Conservation (phyloP, 2,888 invertebrate species). For the Phengaris alcon region DNA sequence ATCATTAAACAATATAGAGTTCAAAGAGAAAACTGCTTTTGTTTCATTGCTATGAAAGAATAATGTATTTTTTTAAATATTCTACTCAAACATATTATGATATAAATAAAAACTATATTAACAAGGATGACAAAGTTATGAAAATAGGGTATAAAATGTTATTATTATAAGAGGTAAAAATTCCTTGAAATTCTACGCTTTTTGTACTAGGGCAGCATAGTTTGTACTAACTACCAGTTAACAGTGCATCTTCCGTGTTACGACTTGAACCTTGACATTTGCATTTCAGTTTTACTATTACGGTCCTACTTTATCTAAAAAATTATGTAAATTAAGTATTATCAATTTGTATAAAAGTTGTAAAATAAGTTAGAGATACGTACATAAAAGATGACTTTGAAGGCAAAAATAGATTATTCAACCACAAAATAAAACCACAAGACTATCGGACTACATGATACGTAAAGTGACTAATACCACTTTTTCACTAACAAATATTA, state of each 20-base stretch:
- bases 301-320: neutral
- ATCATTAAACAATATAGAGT: conserved; percentile 11
- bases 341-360: conserved; percentile 9
- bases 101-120: neutral
- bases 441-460: conserved; percentile 62
- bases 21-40: conserved; percentile 23
- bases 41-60: neutral
- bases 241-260: neutral
- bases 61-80: neutral
- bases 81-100: neutral
- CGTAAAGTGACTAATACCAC: conserved; percentile 41
- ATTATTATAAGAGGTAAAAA: neutral
- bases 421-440: conserved; percentile 69
- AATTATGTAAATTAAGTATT: neutral
- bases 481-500: conserved; percentile 32
- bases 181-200: neutral
- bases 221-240: neutral
- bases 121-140: neutral
- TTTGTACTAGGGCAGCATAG: conserved; percentile 7
- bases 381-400: conserved; percentile 52
- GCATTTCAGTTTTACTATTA: conserved; percentile 15
- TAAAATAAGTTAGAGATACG: conserved; percentile 42
- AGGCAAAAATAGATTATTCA: conserved; percentile 64
- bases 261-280: conserved; percentile 26
- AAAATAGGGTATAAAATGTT: neutral